phyloP scores from a whole-genome alignment of 2,888 invertebrate genomes.

The Leptothorax acervorum region DNA sequence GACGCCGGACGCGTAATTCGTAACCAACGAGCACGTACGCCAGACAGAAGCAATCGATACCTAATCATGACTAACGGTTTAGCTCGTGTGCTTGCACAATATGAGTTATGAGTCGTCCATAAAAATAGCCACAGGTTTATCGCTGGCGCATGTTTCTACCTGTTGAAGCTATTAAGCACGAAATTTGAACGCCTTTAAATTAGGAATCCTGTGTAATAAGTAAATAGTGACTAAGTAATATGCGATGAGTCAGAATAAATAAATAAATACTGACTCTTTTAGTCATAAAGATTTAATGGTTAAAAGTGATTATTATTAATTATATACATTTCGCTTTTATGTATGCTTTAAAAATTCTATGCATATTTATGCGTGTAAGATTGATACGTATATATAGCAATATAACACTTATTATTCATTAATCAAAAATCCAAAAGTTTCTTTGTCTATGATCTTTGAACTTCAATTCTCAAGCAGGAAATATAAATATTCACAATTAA shows the following conservation, averaged over 20 bases:
- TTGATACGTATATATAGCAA: background rate
- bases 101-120: background rate
- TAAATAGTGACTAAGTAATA: background rate
- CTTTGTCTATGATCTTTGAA: background rate
- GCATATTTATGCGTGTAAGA: background rate
- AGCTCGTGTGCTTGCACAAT: background rate
- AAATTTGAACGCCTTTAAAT: background rate
- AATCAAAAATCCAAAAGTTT: background rate
- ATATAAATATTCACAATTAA: background rate
- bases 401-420: background rate
- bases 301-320: background rate
- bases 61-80: constrained; percentile 3
- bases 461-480: background rate
- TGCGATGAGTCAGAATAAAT: background rate
- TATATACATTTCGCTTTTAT: background rate
- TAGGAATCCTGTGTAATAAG: background rate
- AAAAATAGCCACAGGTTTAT: constrained; percentile 10
- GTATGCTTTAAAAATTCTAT: background rate
- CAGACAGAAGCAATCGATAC: constrained; percentile 5
- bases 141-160: background rate
- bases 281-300: background rate
- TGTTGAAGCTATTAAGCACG: background rate
- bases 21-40: background rate
- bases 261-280: background rate
- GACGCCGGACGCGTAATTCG: background rate